Conservation (phyloP, 2,113 vertebrate species). For the Dascyllus trimaculatus region DNA sequence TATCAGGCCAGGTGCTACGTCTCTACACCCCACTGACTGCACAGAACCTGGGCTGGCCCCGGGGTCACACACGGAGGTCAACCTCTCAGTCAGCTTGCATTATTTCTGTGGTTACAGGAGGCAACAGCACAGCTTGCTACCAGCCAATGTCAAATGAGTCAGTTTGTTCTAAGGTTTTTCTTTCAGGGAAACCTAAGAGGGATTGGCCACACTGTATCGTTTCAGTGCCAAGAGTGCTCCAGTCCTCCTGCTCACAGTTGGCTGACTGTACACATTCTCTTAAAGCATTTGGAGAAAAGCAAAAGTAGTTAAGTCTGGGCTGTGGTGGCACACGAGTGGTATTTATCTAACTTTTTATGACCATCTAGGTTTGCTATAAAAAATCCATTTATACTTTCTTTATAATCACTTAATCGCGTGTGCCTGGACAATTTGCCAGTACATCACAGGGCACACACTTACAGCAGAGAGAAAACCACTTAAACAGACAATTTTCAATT, state of each 20-base stretch:
- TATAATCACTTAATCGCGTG: neutral
- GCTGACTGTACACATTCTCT: neutral
- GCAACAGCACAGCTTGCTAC: conserved; percentile 32
- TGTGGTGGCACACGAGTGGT: neutral
- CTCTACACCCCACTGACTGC: conserved; percentile 33
- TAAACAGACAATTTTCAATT: neutral
- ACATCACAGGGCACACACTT: neutral
- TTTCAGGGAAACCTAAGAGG: conserved; percentile 40
- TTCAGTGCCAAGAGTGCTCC: conserved; percentile 28
- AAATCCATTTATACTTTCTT: too few relatives aligned
- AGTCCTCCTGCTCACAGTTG: conserved; percentile 1
- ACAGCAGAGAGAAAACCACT: neutral
- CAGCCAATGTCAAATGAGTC: conserved; percentile 63
- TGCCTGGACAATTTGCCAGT: neutral
- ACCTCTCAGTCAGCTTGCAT: conserved; percentile 29
- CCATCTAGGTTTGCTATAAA: too few relatives aligned
- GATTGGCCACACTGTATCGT: conserved; percentile 9
- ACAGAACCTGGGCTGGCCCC: conserved; percentile 11
- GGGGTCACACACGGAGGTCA: conserved; percentile 32
- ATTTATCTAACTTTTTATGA: neutral
- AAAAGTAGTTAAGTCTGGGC: neutral
- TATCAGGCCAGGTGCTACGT: conserved; percentile 31
- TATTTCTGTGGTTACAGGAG: conserved; percentile 44
- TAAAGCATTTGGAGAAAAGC: neutral
- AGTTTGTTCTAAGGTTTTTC: conserved; percentile 47